Conservation (phyloP, 1,140 invertebrate genomes). For the Zaprionus davidi region DNA sequence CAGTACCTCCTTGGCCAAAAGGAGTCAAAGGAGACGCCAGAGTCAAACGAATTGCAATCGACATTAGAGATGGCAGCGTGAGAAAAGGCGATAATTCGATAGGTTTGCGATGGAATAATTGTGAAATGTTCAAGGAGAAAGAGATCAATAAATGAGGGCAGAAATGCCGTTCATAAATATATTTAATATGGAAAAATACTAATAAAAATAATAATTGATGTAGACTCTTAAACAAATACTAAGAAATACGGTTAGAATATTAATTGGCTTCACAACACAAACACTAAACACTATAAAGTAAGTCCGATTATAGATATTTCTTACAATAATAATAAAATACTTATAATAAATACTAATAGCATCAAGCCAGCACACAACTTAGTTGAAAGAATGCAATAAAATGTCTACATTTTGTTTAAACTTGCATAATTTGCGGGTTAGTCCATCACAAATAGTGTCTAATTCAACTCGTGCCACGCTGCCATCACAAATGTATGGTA, state of each 20-base stretch:
- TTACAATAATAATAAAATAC: not conserved
- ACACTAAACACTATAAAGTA: not conserved
- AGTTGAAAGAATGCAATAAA: not conserved
- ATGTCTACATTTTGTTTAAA: too few relatives aligned
- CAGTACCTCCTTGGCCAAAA: not conserved
- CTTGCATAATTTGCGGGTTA: too few relatives aligned
- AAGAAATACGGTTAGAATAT: too few relatives aligned
- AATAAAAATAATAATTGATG: not conserved
- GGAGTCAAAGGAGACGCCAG: not conserved
- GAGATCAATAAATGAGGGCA: too few relatives aligned
- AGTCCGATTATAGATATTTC: not conserved
- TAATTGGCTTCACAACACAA: too few relatives aligned
- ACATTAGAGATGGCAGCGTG: slow-evolving; percentile 8
- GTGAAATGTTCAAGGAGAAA: too few relatives aligned
- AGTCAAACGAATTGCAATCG: slow-evolving; percentile 24
- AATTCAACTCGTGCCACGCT: too few relatives aligned
- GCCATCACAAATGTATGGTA: too few relatives aligned
- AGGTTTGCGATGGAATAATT: not conserved
- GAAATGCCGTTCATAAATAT: too few relatives aligned
- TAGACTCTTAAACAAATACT: not conserved
- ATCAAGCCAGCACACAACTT: too few relatives aligned
- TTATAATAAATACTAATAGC: not conserved
- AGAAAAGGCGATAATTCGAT: not conserved
- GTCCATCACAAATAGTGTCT: too few relatives aligned
- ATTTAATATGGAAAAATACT: too few relatives aligned